Conservation (phyloP, 2,797 vertebrate species). For the Darevskia nairensis region DNA sequence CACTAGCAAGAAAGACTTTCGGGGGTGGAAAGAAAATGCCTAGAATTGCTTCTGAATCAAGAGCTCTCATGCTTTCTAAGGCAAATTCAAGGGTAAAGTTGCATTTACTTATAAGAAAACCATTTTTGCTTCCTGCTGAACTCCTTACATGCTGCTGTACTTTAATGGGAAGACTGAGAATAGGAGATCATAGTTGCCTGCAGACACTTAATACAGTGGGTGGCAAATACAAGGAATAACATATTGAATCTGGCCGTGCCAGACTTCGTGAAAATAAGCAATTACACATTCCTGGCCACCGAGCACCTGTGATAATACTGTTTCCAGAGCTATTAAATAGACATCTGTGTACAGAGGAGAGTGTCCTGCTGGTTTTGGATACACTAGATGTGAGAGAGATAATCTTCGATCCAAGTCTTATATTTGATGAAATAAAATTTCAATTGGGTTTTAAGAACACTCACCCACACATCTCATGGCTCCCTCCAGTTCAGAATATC, state of each 20-base stretch:
- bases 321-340: constrained; percentile 63
- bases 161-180: background rate
- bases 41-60: background rate
- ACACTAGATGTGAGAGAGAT: background rate
- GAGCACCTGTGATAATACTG: constrained; percentile 44
- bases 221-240: constrained; percentile 25
- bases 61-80: constrained; percentile 9
- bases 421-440: background rate
- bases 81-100: background rate
- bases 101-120: background rate
- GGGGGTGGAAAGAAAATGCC: background rate
- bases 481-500: background rate
- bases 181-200: constrained; percentile 16
- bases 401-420: background rate
- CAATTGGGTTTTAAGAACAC: background rate
- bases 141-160: background rate
- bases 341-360: constrained; percentile 47
- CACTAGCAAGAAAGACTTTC: background rate
- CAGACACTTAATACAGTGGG: rapidly evolving
- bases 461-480: background rate
- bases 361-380: constrained; percentile 40
- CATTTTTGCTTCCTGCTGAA: constrained; percentile 11
- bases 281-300: constrained; percentile 34
- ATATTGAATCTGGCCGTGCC: background rate
- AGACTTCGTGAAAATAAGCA: constrained; percentile 50